Evolutionary conservation across 2,888 invertebrate species (phyloP).

Genomic region (Drosophila algonquin): DNA sequence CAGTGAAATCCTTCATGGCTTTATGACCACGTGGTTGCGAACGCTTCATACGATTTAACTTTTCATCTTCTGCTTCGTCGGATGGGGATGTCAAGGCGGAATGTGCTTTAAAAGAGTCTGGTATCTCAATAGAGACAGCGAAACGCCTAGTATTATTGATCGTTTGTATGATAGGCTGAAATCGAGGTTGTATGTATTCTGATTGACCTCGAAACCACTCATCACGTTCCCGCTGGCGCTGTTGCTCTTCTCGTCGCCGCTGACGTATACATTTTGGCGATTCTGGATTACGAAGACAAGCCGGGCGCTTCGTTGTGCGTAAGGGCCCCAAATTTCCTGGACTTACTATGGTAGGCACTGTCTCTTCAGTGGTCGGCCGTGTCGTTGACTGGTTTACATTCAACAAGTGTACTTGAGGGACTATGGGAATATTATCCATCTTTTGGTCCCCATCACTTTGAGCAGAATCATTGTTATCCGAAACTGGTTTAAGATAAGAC

Average conservation of each 20-base stretch:
- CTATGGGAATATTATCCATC: constrained; percentile 78
- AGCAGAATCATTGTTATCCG: constrained; percentile 17
- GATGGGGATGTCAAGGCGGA: constrained; percentile 28
- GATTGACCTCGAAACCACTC: constrained; percentile 80
- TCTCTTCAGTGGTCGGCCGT: constrained; percentile 28
- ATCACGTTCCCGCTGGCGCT: constrained; percentile 81
- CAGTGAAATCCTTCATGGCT: background rate
- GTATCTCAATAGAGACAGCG: constrained; percentile 82
- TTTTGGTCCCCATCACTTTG: constrained; percentile 41
- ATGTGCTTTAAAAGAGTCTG: constrained; percentile 79
- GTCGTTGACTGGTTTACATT: constrained; percentile 72
- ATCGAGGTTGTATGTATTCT: constrained; percentile 75
- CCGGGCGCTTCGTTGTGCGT: constrained; percentile 80
- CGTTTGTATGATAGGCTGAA: constrained; percentile 81
- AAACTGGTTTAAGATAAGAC: constrained; percentile 62
- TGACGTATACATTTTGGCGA: constrained; percentile 81
- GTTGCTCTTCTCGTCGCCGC: constrained; percentile 81
- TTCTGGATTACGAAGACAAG: constrained; percentile 81
- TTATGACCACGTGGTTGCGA: constrained; percentile 80
- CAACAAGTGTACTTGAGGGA: constrained; percentile 82
- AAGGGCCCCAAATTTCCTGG: constrained; percentile 56
- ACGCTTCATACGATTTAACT: constrained; percentile 76
- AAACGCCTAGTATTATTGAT: constrained; percentile 82
- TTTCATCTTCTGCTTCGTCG: constrained; percentile 54
- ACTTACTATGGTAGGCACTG: constrained; percentile 48